Percentiles rank a stretch among this genome's conserved stretches.
phyloP scores from a whole-genome alignment of 2,113 vertebrate species.

The Hippotragus niger region DNA sequence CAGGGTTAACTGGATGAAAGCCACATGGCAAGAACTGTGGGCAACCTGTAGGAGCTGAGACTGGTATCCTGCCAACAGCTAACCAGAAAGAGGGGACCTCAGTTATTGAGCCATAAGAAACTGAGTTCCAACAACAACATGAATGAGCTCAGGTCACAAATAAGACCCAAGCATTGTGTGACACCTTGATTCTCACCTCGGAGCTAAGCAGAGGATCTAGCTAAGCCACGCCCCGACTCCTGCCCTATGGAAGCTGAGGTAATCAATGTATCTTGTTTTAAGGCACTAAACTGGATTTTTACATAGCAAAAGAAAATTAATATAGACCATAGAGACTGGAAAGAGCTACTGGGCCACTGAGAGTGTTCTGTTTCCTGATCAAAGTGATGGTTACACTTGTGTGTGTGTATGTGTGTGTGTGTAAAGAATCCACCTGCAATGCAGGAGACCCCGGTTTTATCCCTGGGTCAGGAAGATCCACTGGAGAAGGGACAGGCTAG shows the following conservation, averaged over 20 bases:
- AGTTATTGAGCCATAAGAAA: background rate
- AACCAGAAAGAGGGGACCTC: background rate
- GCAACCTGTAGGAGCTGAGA: background rate
- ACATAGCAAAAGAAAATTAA: background rate
- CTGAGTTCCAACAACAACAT: background rate
- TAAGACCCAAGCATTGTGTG: background rate
- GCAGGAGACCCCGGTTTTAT: background rate
- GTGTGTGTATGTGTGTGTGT: background rate
- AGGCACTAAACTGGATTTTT: background rate
- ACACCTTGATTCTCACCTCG: background rate
- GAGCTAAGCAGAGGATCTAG: background rate
- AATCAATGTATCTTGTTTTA: background rate
- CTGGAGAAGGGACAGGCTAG: background rate
- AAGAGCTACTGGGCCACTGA: background rate
- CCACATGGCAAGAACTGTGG: background rate
- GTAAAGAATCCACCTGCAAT: background rate
- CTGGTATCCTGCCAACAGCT: background rate
- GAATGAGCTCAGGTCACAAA: background rate
- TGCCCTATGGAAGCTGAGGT: background rate
- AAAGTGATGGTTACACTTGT: background rate
- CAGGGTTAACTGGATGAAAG: background rate
- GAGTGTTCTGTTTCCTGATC: background rate
- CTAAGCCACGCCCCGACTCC: background rate
- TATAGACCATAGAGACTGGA: background rate
- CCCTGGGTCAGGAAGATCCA: background rate